Conservation (phyloP, 1,140 invertebrate genomes). For the Drosophila takahashii region DNA sequence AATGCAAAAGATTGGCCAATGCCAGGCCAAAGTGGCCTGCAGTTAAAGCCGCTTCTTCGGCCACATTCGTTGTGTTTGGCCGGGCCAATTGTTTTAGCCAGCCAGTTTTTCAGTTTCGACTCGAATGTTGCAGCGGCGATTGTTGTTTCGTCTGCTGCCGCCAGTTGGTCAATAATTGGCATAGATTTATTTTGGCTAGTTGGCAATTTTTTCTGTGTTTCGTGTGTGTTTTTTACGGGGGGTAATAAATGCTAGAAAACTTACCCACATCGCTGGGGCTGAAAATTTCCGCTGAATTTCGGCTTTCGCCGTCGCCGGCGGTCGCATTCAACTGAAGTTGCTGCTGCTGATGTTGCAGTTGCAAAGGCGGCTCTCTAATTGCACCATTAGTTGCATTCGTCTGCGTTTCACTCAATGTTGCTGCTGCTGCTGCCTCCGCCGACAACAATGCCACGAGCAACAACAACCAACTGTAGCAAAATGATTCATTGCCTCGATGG, state of each 20-base stretch:
- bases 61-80: slow-evolving; percentile 36
- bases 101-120: slow-evolving; percentile 23
- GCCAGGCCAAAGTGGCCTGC: slow-evolving; percentile 25
- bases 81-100: slow-evolving; percentile 45
- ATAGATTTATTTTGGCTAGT: slow-evolving; percentile 81
- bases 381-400: slow-evolving; percentile 81
- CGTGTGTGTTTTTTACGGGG: slow-evolving; percentile 17
- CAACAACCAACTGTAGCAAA: slow-evolving; percentile 70
- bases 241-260: slow-evolving; percentile 48
- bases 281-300: slow-evolving; percentile 77
- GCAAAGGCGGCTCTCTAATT: slow-evolving; percentile 70
- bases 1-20: slow-evolving; percentile 68
- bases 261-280: slow-evolving; percentile 75
- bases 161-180: slow-evolving; percentile 82
- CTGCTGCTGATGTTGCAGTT: slow-evolving; percentile 31
- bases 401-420: slow-evolving; percentile 70
- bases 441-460: slow-evolving; percentile 56
- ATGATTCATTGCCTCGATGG: slow-evolving; percentile 82
- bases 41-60: slow-evolving; percentile 59
- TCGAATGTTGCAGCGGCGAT: slow-evolving; percentile 48
- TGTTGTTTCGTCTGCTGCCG: slow-evolving; percentile 63
- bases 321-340: slow-evolving; percentile 31
- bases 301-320: slow-evolving; percentile 59
- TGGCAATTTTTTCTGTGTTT: slow-evolving; percentile 62
- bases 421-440: slow-evolving; percentile 41